Evolutionary conservation across 92 coral and sea anemone genomes (phyloP), one percentile per base, ranked within the genome.

Genomic region (Micromussa lordhowensis): DNA sequence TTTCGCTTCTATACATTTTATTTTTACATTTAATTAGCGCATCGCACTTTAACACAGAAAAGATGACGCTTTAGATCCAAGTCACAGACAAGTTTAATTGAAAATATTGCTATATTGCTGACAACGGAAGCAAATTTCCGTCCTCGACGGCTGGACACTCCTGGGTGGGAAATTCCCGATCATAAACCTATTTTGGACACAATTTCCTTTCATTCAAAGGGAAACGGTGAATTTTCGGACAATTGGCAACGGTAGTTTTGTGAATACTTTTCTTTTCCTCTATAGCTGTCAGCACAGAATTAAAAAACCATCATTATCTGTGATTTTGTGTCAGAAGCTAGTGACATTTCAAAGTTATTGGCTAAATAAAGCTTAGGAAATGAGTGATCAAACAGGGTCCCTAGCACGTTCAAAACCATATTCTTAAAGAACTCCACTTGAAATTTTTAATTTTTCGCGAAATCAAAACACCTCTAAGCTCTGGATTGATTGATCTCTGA

Each of bases 341-440:
- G 59, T 95, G 98, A 94, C 98, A 95, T 89, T 87, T 94, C 86
- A 84, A 88, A 92, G 91, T 92, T 90, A 95, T 95, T 94, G 87
- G 92, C 90, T 92, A 93, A 93, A 91, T 85, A 91, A 91, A 90
- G 88, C 80, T 51, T 74, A 91, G 94, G 96, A 93, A 91, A 93
- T 88, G 90, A 59, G 92, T 87, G 83, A 87, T 93, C 92, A 90
- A 91, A 93, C 74, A 88, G 79, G 48, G 71, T 15, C 28, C 66
- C 71, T 16, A 0, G 28, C 59, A 30, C 82, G 64, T 30, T 86
- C 82, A 28, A 63, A 29, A 21, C 22, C 68, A 57, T 10, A 35
- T 76, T 51, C 77, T 85, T 73, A 76, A 36, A 61, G 35, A 76
- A 83, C 22, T 34, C 51, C 82, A 84, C 71, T 57, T 72, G 80